Percentiles rank a stretch among this genome's conserved stretches.
phyloP scores from a whole-genome alignment of 2,113 vertebrate genomes.

The Formicarius rufipectus region DNA sequence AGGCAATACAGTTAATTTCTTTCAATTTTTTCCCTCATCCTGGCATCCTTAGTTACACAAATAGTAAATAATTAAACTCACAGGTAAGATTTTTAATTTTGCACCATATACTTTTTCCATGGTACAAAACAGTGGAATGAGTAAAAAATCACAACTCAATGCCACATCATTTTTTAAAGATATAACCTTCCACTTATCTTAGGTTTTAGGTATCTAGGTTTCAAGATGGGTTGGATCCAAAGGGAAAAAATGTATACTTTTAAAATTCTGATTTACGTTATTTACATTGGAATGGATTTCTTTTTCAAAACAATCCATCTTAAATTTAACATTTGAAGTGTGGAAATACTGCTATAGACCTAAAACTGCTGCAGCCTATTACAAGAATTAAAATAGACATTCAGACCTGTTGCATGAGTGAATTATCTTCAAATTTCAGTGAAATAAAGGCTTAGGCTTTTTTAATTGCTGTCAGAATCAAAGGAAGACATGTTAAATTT shows the following conservation, averaged over 20 bases:
- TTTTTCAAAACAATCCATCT: neutral
- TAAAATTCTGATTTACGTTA: neutral
- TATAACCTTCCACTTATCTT: neutral
- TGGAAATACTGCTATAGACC: neutral
- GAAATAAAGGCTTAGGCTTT: neutral
- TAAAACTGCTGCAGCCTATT: neutral
- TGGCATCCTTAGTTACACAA: neutral
- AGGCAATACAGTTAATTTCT: neutral
- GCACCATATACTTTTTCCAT: neutral
- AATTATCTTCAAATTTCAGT: neutral
- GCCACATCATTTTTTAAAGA: neutral
- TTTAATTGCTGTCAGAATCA: conserved; percentile 32
- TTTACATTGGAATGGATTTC: neutral
- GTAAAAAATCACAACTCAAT: neutral
- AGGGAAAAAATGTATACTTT: neutral
- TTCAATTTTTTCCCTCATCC: neutral
- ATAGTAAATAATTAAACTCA: neutral
- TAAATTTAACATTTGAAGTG: neutral
- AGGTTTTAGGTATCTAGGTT: neutral
- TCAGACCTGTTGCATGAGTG: neutral
- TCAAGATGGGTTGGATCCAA: neutral
- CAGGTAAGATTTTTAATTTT: neutral
- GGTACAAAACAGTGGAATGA: neutral
- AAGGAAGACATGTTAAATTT: conserved; percentile 1
- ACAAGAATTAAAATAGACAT: neutral